A percentile compares a stretch with the other conserved stretches of the same genome.
These are phyloP conservation scores for Cololabis saira DNA, from an alignment of 2,113 vertebrate genomes.

Conservation along the genomic window DNA sequence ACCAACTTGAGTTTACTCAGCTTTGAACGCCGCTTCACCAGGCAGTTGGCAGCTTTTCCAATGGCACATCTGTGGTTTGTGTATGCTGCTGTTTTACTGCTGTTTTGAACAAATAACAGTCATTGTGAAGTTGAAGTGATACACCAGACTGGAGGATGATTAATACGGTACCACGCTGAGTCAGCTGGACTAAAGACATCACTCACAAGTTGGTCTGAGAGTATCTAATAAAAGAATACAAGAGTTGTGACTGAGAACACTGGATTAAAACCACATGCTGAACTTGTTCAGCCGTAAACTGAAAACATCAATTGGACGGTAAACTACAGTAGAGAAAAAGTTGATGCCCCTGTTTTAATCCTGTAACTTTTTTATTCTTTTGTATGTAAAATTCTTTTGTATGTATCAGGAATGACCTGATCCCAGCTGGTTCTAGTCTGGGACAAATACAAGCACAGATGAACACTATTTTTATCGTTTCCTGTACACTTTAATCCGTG, in stretches of 20 bases:
- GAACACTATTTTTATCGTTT: no score
- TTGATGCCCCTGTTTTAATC: no score
- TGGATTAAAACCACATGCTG: background rate
- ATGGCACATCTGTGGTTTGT: conserved; percentile 48
- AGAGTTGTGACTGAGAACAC: conserved; percentile 8
- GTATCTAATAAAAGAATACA: conserved; percentile 2
- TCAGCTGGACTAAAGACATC: background rate
- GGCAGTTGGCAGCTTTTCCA: conserved; percentile 70
- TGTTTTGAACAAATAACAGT: conserved; percentile 37
- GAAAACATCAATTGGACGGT: background rate
- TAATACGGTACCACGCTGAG: background rate
- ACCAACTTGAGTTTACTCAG: background rate
- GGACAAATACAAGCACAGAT: no score
- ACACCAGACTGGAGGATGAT: conserved; percentile 2
- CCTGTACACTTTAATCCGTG: no score
- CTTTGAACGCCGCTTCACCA: background rate
- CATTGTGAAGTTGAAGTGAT: conserved; percentile 11
- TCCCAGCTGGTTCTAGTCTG: no score
- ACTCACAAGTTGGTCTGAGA: background rate
- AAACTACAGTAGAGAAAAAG: background rate
- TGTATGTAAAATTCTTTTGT: no score
- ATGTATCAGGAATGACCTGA: no score
- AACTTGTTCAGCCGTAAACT: conserved; percentile 10
- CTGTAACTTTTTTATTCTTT: no score
- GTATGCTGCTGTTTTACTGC: conserved; percentile 8